These are phyloP conservation scores for Trachymyrmex septentrionalis DNA, from an alignment of 1,140 invertebrate genomes.

Conservation along the genomic window DNA sequence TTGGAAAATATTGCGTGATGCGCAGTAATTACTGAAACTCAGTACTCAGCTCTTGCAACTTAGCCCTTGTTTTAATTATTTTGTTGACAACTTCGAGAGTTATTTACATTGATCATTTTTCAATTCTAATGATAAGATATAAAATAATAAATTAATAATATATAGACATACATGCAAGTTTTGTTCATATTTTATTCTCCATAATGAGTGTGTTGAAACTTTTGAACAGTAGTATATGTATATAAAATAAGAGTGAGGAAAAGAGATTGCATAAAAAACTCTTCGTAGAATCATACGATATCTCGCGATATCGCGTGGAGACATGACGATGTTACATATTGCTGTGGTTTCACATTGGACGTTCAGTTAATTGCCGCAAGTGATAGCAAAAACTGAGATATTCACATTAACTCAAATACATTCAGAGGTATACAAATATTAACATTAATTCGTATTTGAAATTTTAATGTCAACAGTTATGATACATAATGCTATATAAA, in stretches of 20 bases:
- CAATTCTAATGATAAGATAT: no score
- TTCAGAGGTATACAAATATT: neutral
- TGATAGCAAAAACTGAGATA: neutral
- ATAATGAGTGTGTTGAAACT: no score
- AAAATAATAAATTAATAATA: no score
- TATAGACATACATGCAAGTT: no score
- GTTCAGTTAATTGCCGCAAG: slow-evolving; percentile 75
- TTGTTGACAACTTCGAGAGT: no score
- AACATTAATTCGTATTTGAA: neutral
- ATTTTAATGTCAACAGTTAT: neutral
- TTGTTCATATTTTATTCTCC: no score
- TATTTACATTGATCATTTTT: no score
- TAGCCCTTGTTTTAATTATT: no score
- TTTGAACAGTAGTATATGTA: neutral
- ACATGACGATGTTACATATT: slow-evolving; percentile 70
- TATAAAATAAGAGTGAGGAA: neutral
- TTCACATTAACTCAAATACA: neutral
- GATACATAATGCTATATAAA: neutral
- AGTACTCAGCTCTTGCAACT: no score
- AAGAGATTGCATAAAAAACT: slow-evolving; percentile 51
- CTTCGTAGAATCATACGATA: slow-evolving; percentile 78
- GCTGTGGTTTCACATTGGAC: slow-evolving; percentile 66
- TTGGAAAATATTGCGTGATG: no score
- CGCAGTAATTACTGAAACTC: no score
- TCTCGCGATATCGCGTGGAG: slow-evolving; percentile 74